These are phyloP conservation scores for Dryobates pubescens DNA, from an alignment of 2,797 vertebrate species.

Conservation along the genomic window DNA sequence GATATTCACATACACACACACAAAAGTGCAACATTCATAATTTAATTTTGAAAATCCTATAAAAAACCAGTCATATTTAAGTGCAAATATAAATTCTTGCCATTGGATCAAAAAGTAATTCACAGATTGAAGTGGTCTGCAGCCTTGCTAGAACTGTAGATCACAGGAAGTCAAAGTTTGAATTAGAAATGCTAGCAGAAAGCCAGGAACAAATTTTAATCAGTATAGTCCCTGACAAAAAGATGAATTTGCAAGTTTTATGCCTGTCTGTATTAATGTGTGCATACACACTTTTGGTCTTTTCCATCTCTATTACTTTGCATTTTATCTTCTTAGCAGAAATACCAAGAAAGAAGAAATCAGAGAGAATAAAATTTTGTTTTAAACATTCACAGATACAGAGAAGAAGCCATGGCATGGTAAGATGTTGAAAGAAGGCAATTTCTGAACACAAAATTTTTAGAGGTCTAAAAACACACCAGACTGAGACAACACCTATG, in stretches of 20 bases:
- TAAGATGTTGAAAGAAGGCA: slow-evolving; percentile 55
- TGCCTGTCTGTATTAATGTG: not conserved
- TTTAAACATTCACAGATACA: slow-evolving; percentile 34
- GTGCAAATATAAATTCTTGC: not conserved
- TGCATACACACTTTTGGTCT: not conserved
- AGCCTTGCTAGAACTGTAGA: not conserved
- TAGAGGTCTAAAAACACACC: slow-evolving; percentile 60
- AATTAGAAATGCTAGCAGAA: not conserved
- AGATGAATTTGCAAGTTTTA: not conserved
- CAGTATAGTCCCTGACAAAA: not conserved
- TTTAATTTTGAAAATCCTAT: not conserved
- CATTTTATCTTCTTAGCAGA: slow-evolving; percentile 26
- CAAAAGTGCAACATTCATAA: not conserved
- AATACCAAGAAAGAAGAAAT: slow-evolving; percentile 23
- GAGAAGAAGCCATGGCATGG: slow-evolving; percentile 27
- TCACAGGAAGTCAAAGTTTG: not conserved
- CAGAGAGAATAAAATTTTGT: slow-evolving; percentile 19
- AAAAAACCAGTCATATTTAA: not conserved
- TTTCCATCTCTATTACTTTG: not conserved
- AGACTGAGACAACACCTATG: slow-evolving; percentile 64
- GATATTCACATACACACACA: not conserved
- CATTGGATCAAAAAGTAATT: not conserved
- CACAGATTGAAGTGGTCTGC: not conserved
- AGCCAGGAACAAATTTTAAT: not conserved
- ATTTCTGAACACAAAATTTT: slow-evolving; percentile 38